Evolutionary conservation across 2,113 vertebrate genomes (phyloP), one percentile per base, ranked within the genome.

Genomic region (Tinamus guttatus): DNA sequence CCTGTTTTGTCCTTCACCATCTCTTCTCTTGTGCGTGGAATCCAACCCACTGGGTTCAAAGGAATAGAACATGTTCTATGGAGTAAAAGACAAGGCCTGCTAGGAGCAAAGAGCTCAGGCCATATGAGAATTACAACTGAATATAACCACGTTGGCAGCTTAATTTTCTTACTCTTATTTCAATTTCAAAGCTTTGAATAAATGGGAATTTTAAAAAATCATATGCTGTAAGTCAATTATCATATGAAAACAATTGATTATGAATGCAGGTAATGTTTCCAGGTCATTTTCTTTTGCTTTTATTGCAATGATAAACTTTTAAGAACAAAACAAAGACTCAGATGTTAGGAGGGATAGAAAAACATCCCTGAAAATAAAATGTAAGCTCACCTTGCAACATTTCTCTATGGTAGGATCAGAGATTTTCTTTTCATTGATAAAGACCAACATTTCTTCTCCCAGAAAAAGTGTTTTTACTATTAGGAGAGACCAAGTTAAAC

Each of bases 111-210:
- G 69, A 32, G 6, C 40, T 38, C 28, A 52, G 28, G 40, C 30
- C 52, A 11, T 25, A 8, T 0, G 0, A 14, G 70, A 27, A 28
- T 63, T 59, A 24, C 25, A 80, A 4, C 4, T 2, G 17, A 45
- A 27, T 7, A 9, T 3, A 62, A 12, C 28, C 43, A 62, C 47
- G 38, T 8, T 49, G 38, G 28, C 16, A 49, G 11, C 5, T 41
- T 74, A 34, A 52, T 75, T 30, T 67, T 18, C 43, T 36, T 64
- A 7, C 28, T 58, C 38, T 77, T 38, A 21, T 68, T 77, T 65
- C 27, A 45, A 51, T 17, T 30, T 21, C 70, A 88, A 70, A 49
- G 65, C 43, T 22, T 8, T 3, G 62, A 82, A 27, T 11, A 6
- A 20, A 24, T 15, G 30, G 52, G 52, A 25, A 38, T 64, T 52